Evolutionary conservation across 1,140 invertebrate species (phyloP), one percentile per base, ranked within the genome.

Genomic region (Anastatus disparis): DNA sequence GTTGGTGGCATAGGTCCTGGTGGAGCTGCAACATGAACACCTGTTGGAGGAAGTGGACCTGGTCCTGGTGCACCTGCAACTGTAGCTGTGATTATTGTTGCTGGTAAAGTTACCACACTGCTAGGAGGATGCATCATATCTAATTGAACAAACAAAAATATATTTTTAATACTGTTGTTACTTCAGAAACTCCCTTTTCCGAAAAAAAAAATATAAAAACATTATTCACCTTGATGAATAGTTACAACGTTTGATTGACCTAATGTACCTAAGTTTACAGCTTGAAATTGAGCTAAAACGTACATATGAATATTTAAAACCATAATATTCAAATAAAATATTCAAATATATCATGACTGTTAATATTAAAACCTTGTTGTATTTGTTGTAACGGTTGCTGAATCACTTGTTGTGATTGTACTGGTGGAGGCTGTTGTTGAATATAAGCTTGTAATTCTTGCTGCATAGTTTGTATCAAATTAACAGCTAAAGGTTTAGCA

Each of bases 401-500:
- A 56, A 82, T 78, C 40, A 85, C 76, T 74, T 84, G 80, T 42
- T 84, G 84, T 50, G 82, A 78, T 74, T 84, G 83, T 26, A 83
- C 79, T 27, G 83, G 82, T 44, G 84, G 85, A 69, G 84, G 83
- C 64, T 89, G 88, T 76, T 90, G 88, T 76, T 87, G 87, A 67
- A 87, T 86, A 68, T 88, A 90, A 62, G 90, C 89, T 66, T 90
- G 89, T 77, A 92, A 88, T 79, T 93, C 92, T 62, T 91, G 90
- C 76, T 93, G 90, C 85, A 94, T 91, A 35, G 93, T 94, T 85
- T 94, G 92, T 66, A 94, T 92, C 35, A 94, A 86, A 84, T 94
- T 94, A 73, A 91, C 89, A 15, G 92, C 91, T 66, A 94, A 80
- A 62, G 92, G 89, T 82, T 92, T 90, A 24, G 92, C 93, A 74